A percentile compares a stretch with the other conserved stretches of the same genome.
Conservation (phyloP, 2,113 vertebrate genomes). For the Pelodiscus sinensis region DNA sequence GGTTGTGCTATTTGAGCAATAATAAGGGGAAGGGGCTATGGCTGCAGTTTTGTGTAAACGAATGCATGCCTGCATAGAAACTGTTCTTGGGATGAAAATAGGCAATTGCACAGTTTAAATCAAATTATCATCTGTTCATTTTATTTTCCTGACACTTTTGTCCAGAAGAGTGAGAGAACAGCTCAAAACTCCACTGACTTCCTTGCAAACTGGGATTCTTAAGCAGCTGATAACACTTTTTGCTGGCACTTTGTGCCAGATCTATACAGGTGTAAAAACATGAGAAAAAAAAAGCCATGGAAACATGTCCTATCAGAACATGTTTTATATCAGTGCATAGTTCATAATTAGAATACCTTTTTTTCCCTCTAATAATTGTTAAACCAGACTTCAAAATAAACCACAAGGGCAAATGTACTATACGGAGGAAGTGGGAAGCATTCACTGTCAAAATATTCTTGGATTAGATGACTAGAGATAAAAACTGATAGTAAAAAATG, state of each 20-base stretch:
- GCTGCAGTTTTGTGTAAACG: background rate
- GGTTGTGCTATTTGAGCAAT: background rate
- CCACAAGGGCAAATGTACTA: background rate
- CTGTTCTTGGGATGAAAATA: background rate
- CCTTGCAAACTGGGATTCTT: conserved; percentile 10
- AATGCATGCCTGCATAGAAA: background rate
- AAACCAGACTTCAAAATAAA: conserved; percentile 8
- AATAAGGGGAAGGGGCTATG: background rate
- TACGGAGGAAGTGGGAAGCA: background rate
- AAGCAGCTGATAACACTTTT: conserved; percentile 3
- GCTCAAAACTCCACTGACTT: background rate
- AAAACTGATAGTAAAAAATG: background rate
- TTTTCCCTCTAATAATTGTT: background rate
- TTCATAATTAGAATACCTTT: background rate
- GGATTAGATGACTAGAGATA: background rate
- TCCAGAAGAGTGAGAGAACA: background rate
- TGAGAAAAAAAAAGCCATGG: background rate
- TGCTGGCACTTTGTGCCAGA: background rate
- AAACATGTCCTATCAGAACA: background rate
- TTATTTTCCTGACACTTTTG: fast-evolving
- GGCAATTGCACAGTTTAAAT: background rate
- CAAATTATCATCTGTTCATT: background rate
- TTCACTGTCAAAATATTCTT: background rate
- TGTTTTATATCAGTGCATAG: background rate
- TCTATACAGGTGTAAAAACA: background rate